Evolutionary conservation across 30 jellyfish, hydroid and myxozoan species (phyloP).

Genomic region (Aurelia sp.): DNA sequence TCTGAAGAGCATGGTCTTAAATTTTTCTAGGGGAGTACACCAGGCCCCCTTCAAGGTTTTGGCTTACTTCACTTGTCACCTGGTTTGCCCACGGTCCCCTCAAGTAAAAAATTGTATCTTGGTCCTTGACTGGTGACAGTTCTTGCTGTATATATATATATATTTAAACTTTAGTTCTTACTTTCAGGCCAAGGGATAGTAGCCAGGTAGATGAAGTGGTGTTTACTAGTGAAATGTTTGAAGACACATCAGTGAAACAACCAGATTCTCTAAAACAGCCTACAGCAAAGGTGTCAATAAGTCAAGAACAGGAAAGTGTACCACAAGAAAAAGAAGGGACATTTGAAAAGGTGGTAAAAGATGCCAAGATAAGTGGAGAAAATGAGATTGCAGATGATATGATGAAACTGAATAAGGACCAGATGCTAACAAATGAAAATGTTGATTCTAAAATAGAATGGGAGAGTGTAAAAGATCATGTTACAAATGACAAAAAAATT

Average conservation of each 20-base stretch:
- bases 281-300: neutral
- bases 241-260: neutral
- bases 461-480: neutral
- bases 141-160: too few species aligned
- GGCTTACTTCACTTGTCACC: too few species aligned
- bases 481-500: neutral
- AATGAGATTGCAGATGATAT: constrained; percentile 1
- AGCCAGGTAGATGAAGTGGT: constrained; percentile 25
- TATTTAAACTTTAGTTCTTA: too few species aligned
- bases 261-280: constrained; percentile 1
- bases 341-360: neutral
- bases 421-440: neutral
- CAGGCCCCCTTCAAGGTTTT: too few species aligned
- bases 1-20: too few species aligned
- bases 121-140: too few species aligned
- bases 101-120: too few species aligned
- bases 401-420: neutral
- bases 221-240: neutral
- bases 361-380: too few species aligned
- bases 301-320: neutral
- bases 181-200: neutral
- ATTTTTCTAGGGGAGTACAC: too few species aligned
- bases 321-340: too few species aligned
- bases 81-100: too few species aligned
- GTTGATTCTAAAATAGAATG: neutral